Base-by-base conservation (phyloP, 2,888 invertebrate species). In the Cheilosia pagana region DNA sequence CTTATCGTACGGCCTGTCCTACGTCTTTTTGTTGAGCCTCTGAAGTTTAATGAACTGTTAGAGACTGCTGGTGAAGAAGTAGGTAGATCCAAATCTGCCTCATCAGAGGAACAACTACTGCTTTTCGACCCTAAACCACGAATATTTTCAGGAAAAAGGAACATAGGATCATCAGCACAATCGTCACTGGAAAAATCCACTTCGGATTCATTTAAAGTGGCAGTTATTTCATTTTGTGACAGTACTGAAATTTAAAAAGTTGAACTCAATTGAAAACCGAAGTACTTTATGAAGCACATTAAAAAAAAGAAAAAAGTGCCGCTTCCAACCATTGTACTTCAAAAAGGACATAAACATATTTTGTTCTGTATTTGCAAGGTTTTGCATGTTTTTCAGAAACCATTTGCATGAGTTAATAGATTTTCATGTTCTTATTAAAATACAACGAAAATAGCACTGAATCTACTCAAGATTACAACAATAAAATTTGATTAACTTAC, bases 211-310 rank as follows among this genome's bases (percentile, higher is more conserved):
- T 39, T 39, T 39, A 39, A 39, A 12, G 4, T 12, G n/a, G 41
- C 41, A n/a, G n/a, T 41, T 41, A 41, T 41, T 41, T 41, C n/a
- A 41, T 41, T 41, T 41, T 41, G 45, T 45, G 45, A 45, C 45
- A 45, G 16, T 16, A 45, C 43, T 39, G 39, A 39, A 39, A 39
- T 39, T 4, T 14, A 39, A 5, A 39, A 14, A 39, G 39, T 39
- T 39, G 3, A 39, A 39, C 39, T 39, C 39, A 39, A 39, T 39
- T 14, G 35, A 39, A 39, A 39, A 39, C 39, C 14, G 14, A 39
- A 39, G 39, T 39, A 39, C 39, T 39, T 2, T 39, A 39, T 39
- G 14, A 39, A 39, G 12, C 14, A 39, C 39, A 39, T 39, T 39
- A 39, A 39, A 14, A 39, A 39, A 12, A 39, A 10, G 0, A 14